phyloP scores from a whole-genome alignment of 2,888 invertebrate species.

The Pheosia tremula region DNA sequence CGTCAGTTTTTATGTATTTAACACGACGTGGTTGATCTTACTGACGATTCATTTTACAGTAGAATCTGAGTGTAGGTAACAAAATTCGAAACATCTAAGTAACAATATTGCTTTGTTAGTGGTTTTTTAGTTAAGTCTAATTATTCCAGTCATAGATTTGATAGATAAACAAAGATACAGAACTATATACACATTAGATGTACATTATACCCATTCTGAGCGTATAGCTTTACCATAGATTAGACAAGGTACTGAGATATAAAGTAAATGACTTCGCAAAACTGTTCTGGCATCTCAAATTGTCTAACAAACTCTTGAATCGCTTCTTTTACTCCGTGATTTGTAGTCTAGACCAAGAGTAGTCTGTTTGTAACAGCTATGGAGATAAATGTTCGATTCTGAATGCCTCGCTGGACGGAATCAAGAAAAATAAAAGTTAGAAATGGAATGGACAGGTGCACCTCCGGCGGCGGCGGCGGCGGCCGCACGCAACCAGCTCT shows the following conservation, averaged over 20 bases:
- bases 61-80: too few species aligned
- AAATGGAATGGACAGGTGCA: slow-evolving; percentile 53
- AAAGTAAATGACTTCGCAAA: not conserved
- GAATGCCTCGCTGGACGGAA: slow-evolving; percentile 33
- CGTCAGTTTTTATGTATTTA: too few species aligned
- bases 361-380: slow-evolving; percentile 21
- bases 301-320: slow-evolving; percentile 3
- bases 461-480: slow-evolving; percentile 31
- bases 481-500: slow-evolving; percentile 54
- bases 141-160: too few species aligned
- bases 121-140: too few species aligned
- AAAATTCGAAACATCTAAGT: too few species aligned
- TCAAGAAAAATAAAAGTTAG: slow-evolving; percentile 47
- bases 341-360: slow-evolving; percentile 27
- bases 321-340: slow-evolving; percentile 16
- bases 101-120: too few species aligned
- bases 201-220: too few species aligned
- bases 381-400: slow-evolving; percentile 29
- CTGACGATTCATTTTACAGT: too few species aligned
- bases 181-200: too few species aligned
- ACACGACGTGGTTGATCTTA: too few species aligned
- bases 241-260: not conserved
- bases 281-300: slow-evolving; percentile 2
- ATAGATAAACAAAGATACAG: too few species aligned
- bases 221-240: too few species aligned